Percentiles rank a stretch among this genome's conserved stretches.
These are phyloP conservation scores for Oscheius sp. DNA, from an alignment of 2,888 invertebrate species.

Conservation along the genomic window DNA sequence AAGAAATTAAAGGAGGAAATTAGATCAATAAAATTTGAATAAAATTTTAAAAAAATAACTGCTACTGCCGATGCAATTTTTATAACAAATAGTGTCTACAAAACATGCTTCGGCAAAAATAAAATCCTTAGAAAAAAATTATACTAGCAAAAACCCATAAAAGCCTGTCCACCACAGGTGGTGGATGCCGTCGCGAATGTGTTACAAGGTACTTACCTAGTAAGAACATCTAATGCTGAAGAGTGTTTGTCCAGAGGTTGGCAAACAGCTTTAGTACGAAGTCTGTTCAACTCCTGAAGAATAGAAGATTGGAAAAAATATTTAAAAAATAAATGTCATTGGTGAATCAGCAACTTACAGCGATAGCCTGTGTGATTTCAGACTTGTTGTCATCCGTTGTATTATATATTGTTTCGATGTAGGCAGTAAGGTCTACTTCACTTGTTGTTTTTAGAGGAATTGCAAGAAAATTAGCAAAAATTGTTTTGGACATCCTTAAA, in stretches of 20 bases:
- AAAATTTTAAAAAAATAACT: too few relatives aligned
- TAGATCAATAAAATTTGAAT: too few relatives aligned
- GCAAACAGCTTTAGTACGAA: constrained; percentile 87
- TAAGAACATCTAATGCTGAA: constrained; percentile 88
- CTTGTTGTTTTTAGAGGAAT: constrained; percentile 93
- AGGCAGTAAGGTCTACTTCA: constrained; percentile 90
- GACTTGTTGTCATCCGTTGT: constrained; percentile 76
- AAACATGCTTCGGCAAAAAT: too few relatives aligned
- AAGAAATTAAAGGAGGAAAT: too few relatives aligned
- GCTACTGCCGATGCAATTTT: too few relatives aligned
- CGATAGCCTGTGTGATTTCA: constrained; percentile 65
- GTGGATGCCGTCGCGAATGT: too few relatives aligned
- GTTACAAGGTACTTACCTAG: too few relatives aligned
- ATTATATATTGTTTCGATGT: constrained; percentile 85
- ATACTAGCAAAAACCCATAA: not conserved
- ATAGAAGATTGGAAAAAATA: constrained; percentile 16
- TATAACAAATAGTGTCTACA: too few relatives aligned
- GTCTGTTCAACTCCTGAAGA: constrained; percentile 79
- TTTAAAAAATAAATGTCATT: constrained; percentile 64
- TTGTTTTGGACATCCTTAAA: constrained; percentile 35
- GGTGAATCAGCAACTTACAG: constrained; percentile 43
- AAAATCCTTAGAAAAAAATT: too few relatives aligned
- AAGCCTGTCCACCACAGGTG: too few relatives aligned
- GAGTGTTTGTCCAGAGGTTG: constrained; percentile 92
- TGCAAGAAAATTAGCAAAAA: constrained; percentile 78